Conservation (phyloP, 2,888 invertebrate genomes). For the Abrostola triplasia region DNA sequence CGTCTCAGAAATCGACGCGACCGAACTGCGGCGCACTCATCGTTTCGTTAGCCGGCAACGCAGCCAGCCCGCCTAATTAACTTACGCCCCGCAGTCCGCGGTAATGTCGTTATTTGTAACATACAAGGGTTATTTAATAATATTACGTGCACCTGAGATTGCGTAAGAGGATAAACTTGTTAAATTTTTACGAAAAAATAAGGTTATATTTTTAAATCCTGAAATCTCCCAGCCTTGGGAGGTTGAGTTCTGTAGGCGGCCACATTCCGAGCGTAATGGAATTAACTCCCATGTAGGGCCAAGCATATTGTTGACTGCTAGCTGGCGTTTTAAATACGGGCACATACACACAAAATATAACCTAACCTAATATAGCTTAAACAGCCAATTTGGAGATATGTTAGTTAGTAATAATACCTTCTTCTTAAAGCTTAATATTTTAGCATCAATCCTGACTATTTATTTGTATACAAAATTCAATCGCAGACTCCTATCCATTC, state of each 20-base stretch:
- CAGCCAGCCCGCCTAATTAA: conserved; percentile 49
- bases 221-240: not conserved
- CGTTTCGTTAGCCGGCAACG: conserved; percentile 43
- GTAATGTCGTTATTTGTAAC: conserved; percentile 9
- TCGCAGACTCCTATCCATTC: too few relatives aligned
- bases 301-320: not conserved
- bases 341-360: too few relatives aligned
- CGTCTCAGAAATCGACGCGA: conserved; percentile 24
- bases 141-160: conserved; percentile 31
- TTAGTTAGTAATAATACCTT: too few relatives aligned
- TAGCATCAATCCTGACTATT: too few relatives aligned
- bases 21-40: conserved; percentile 22
- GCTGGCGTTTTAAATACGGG: not conserved
- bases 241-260: not conserved
- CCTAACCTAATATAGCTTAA: too few relatives aligned
- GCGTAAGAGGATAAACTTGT: conserved; percentile 10
- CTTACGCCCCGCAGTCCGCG: conserved; percentile 23
- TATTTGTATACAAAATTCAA: too few relatives aligned
- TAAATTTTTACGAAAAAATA: conserved; percentile 4
- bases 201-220: conserved; percentile 3
- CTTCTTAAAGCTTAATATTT: too few relatives aligned
- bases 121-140: conserved; percentile 34
- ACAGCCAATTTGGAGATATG: too few relatives aligned
- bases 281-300: not conserved
- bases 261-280: conserved; percentile 1